These are phyloP conservation scores for Marcusenius ussheri DNA, from an alignment of 2,113 vertebrate genomes.

Conservation along the genomic window DNA sequence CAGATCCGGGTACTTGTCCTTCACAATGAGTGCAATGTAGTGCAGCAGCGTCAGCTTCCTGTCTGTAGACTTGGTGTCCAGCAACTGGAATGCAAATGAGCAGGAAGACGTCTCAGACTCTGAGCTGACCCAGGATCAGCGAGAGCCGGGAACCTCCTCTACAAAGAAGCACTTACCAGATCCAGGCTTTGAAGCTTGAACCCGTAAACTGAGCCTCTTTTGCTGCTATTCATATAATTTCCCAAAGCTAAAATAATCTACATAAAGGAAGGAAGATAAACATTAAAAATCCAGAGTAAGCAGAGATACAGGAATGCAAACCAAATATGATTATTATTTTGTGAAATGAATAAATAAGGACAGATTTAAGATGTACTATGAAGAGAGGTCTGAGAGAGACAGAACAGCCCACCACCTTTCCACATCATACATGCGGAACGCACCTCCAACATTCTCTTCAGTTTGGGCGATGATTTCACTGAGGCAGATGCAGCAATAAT, in stretches of 20 bases:
- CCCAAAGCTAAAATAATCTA: constrained; percentile 96
- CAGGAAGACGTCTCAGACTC: not conserved
- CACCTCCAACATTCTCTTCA: constrained; percentile 92
- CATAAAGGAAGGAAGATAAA: not conserved
- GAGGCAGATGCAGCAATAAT: constrained; percentile 91
- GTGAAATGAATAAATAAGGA: not conserved
- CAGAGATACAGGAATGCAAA: not conserved
- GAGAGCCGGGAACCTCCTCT: not conserved
- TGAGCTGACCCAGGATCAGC: not conserved
- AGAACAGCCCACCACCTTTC: not conserved
- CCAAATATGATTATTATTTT: not conserved
- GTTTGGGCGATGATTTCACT: constrained; percentile 89
- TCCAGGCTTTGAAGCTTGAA: constrained; percentile 97
- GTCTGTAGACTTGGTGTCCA: constrained; percentile 94
- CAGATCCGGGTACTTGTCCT: constrained; percentile 86
- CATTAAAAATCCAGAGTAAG: not conserved
- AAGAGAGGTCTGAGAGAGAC: not conserved
- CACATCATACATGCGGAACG: not conserved
- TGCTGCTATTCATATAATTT: constrained; percentile 99
- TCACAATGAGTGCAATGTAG: constrained; percentile 91
- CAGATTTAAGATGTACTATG: not conserved
- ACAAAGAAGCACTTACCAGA: constrained; percentile 62
- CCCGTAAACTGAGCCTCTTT: constrained; percentile 94
- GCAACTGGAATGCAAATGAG: constrained; percentile 58
- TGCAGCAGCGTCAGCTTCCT: constrained; percentile 86